Conservation (phyloP, 2,797 vertebrate species). For the Myotis myotis region DNA sequence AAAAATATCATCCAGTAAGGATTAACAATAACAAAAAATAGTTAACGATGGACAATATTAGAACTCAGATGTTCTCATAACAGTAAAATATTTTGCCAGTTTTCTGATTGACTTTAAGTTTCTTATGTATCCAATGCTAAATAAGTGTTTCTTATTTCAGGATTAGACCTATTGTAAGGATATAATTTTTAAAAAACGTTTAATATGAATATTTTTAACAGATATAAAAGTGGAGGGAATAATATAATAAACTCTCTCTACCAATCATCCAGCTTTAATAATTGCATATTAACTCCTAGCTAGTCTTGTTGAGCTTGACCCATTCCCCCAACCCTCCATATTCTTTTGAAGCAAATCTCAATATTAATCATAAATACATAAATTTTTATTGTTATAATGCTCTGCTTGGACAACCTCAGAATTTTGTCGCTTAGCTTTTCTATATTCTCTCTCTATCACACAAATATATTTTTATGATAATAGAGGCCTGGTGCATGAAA, state of each 20-base stretch:
- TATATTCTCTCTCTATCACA: neutral
- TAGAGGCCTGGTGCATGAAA: neutral
- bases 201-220: neutral
- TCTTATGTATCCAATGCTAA: neutral
- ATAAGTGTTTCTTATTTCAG: neutral
- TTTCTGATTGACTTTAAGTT: neutral
- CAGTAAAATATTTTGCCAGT: neutral
- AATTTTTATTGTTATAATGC: neutral
- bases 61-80: neutral
- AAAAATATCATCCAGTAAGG: too few species aligned
- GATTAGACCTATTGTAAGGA: neutral
- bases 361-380: neutral
- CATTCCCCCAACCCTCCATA: too few species aligned
- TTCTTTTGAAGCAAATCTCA: neutral
- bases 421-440: slow-evolving; percentile 21
- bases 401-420: slow-evolving; percentile 35
- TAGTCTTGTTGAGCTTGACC: too few species aligned
- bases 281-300: neutral
- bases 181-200: neutral
- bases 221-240: neutral
- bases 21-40: neutral
- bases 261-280: neutral
- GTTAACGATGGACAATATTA: neutral
- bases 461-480: slow-evolving; percentile 20
- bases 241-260: neutral